phyloP scores from a whole-genome alignment of 2,113 vertebrate genomes.

The Athene noctua region DNA sequence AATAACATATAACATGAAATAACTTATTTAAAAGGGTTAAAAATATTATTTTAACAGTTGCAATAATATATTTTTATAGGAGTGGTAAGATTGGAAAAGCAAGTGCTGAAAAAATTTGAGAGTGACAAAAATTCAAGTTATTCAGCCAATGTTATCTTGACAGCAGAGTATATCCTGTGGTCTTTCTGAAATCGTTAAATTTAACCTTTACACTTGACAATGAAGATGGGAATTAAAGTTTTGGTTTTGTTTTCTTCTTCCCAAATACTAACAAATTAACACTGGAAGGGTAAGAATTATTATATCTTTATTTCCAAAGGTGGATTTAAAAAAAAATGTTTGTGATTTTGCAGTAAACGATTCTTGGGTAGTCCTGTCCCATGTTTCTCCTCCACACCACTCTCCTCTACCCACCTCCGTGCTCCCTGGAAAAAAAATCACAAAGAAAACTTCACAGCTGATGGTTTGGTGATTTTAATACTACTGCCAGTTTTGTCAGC shows the following conservation, averaged over 20 bases:
- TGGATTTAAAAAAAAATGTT: background rate
- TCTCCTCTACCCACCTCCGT: rapidly evolving
- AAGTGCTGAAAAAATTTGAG: background rate
- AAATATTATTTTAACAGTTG: background rate
- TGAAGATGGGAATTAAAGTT: background rate
- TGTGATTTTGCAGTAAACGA: background rate
- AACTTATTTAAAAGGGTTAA: background rate
- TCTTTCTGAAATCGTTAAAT: background rate
- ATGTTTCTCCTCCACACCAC: background rate
- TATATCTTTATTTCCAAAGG: background rate
- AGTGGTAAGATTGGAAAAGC: background rate
- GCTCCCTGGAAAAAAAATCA: background rate
- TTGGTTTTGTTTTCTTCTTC: background rate
- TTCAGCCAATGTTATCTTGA: background rate
- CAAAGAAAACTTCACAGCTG: background rate
- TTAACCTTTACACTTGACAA: background rate
- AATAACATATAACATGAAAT: background rate
- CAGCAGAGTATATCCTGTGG: background rate
- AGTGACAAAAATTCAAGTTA: background rate
- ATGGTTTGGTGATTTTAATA: background rate
- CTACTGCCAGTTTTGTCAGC: background rate
- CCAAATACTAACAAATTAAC: background rate
- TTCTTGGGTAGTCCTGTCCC: background rate
- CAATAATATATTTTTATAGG: background rate
- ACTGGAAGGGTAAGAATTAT: background rate